A percentile compares a stretch with the other conserved stretches of the same genome.
phyloP scores from a whole-genome alignment of 2,113 vertebrate genomes.

The Ursus arctos region DNA sequence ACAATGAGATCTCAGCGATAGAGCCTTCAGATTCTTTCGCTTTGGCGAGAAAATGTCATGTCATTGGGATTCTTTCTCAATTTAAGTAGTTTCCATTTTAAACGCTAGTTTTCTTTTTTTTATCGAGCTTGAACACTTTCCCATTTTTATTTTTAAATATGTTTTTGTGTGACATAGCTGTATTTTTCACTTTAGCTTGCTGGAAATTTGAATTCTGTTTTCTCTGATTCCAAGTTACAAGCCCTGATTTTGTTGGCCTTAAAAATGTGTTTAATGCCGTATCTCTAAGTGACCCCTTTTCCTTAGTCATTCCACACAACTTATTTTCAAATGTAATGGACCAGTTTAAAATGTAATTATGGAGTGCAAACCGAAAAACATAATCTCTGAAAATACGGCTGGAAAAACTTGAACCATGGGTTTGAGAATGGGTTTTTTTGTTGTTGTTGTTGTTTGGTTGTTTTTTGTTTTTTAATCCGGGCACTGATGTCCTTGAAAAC shows the following conservation, averaged over 20 bases:
- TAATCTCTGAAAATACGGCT: slow-evolving; percentile 8
- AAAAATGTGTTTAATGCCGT: slow-evolving; percentile 56
- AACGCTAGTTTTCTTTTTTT: slow-evolving; percentile 31
- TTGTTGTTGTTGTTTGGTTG: neutral
- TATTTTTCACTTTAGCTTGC: slow-evolving; percentile 65
- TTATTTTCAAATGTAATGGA: slow-evolving; percentile 20
- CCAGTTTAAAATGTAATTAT: slow-evolving; percentile 46
- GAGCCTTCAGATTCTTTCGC: slow-evolving; percentile 59
- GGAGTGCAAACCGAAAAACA: neutral
- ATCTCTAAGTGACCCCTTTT: slow-evolving; percentile 30
- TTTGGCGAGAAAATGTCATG: slow-evolving; percentile 70
- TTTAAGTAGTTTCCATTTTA: slow-evolving; percentile 53
- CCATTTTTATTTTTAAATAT: slow-evolving; percentile 41
- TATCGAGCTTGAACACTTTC: neutral
- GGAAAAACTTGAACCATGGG: slow-evolving; percentile 48
- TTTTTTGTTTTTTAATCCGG: neutral
- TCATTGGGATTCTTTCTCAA: slow-evolving; percentile 60
- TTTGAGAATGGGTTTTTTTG: neutral
- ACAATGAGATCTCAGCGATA: slow-evolving; percentile 59
- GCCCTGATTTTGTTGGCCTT: slow-evolving; percentile 20
- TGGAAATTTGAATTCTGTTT: slow-evolving; percentile 58
- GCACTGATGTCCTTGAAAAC: slow-evolving; percentile 53
- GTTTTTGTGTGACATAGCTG: slow-evolving; percentile 6
- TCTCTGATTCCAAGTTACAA: neutral
- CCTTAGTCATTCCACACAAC: slow-evolving; percentile 28